Evolutionary conservation across 2,113 vertebrate genomes (phyloP).

Genomic region (Archilochus colubris): DNA sequence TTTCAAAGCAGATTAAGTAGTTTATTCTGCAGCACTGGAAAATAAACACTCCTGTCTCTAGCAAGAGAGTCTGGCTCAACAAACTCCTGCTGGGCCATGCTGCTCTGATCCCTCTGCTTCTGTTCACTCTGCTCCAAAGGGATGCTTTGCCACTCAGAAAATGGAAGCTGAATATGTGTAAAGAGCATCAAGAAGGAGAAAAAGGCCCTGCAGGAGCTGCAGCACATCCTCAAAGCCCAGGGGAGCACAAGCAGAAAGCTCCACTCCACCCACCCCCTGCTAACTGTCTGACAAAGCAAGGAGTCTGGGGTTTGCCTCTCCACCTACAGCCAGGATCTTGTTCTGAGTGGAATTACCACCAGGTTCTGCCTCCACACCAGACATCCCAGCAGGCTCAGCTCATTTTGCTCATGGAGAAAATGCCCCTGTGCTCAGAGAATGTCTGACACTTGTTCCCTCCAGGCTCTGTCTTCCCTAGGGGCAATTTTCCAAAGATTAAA

Average conservation of each 20-base stretch:
- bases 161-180: not conserved
- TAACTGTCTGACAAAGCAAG: not conserved
- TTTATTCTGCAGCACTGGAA: not conserved
- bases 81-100: not conserved
- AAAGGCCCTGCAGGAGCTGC: not conserved
- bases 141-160: not conserved
- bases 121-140: not conserved
- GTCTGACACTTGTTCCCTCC: not conserved
- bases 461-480: not conserved
- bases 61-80: not conserved
- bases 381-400: not conserved
- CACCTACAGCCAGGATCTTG: not conserved
- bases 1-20: not conserved
- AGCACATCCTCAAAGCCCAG: not conserved
- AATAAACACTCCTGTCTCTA: not conserved
- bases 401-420: not conserved
- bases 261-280: fast-evolving
- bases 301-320: not conserved
- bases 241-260: not conserved
- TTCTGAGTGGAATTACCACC: fast-evolving
- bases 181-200: not conserved
- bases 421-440: not conserved
- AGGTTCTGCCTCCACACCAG: not conserved
- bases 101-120: not conserved
- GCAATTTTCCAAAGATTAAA: not conserved